Percentiles rank a stretch among this genome's conserved stretches.
Evolutionary conservation across 2,888 invertebrate species (phyloP).

Genomic region (Drosophila pseudotakahashii): DNA sequence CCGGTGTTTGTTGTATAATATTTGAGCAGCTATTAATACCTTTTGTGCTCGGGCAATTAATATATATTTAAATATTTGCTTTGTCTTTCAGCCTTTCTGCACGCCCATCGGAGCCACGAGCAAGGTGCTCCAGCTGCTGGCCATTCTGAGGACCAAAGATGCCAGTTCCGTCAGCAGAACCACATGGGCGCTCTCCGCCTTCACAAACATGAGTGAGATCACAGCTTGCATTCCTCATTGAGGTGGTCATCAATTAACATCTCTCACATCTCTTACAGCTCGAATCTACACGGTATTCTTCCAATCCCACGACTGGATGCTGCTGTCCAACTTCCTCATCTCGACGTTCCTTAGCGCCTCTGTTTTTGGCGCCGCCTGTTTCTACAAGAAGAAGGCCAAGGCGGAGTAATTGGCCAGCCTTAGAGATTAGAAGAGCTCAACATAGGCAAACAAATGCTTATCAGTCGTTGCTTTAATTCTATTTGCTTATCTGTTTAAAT

Average conservation of each 20-base stretch:
- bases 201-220: conserved; percentile 91
- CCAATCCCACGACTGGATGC: conserved; percentile 90
- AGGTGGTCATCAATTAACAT: not conserved
- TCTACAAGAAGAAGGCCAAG: conserved; percentile 86
- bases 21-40: conserved; percentile 65
- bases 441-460: conserved; percentile 31
- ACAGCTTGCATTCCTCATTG: not conserved
- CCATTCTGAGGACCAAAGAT: conserved; percentile 89
- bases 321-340: conserved; percentile 90
- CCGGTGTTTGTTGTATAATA: conserved; percentile 54
- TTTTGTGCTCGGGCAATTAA: conserved; percentile 11
- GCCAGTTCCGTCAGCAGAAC: conserved; percentile 91
- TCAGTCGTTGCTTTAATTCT: conserved; percentile 39
- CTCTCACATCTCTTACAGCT: conserved; percentile 86
- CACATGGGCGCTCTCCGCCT: conserved; percentile 92
- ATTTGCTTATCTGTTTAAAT: conserved; percentile 28
- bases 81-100: conserved; percentile 81
- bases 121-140: conserved; percentile 91
- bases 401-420: conserved; percentile 51
- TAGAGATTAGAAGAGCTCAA: conserved; percentile 34
- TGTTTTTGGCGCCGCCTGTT: conserved; percentile 89
- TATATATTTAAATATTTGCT: conserved; percentile 12
- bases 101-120: conserved; percentile 92
- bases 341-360: conserved; percentile 89
- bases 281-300: conserved; percentile 92